Percentiles rank a stretch among this genome's conserved stretches.
These are phyloP conservation scores for Oreochromis grahami DNA, from an alignment of 2,797 vertebrate species.

Conservation along the genomic window DNA sequence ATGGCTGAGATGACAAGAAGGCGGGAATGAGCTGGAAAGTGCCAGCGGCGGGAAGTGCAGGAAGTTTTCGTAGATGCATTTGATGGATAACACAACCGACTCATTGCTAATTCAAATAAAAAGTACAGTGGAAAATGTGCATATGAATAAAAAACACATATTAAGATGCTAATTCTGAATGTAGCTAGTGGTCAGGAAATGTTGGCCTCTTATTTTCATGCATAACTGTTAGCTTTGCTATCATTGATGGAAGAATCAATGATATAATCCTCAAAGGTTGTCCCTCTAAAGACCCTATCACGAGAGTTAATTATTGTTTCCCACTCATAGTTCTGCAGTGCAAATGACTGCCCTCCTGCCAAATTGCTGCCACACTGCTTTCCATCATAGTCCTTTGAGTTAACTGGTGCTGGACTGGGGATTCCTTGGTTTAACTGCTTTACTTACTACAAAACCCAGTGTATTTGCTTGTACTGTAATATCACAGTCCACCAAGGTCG, in stretches of 20 bases:
- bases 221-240: constrained; percentile 56
- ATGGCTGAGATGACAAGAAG: constrained; percentile 1
- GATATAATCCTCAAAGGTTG: constrained; percentile 47
- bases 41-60: neutral
- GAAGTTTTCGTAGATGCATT: constrained; percentile 2
- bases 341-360: constrained; percentile 31
- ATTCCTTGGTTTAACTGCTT: neutral
- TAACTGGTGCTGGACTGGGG: neutral
- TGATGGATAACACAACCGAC: neutral
- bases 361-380: constrained; percentile 1
- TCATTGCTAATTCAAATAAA: constrained; percentile 25
- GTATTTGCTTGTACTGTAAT: neutral
- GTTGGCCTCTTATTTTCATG: constrained; percentile 49
- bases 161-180: constrained; percentile 51
- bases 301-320: constrained; percentile 54
- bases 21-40: neutral
- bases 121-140: constrained; percentile 21
- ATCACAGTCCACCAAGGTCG: neutral
- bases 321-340: constrained; percentile 33
- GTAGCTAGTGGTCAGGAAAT: constrained; percentile 40
- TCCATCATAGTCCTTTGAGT: constrained; percentile 6
- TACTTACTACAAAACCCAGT: neutral
- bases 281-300: constrained; percentile 35
- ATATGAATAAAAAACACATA: constrained; percentile 42
- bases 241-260: constrained; percentile 53